A percentile compares a stretch with the other conserved stretches of the same genome.
Conservation (phyloP, 2,113 vertebrate species). For the Rhabdomys dilectus region DNA sequence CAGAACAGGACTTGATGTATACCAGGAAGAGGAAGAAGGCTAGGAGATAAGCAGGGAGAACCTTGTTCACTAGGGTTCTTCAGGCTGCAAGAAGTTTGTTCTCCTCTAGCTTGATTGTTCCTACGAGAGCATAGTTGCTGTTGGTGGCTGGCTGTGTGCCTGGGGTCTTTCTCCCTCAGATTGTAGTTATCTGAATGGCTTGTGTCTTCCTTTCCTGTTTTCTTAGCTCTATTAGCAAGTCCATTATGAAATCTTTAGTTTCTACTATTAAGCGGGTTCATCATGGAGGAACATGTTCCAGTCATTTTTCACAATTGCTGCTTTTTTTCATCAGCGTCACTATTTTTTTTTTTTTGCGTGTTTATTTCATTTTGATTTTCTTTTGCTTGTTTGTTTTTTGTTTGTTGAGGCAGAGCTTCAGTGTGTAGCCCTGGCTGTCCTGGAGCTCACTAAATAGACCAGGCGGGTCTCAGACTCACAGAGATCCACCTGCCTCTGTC, state of each 20-base stretch:
- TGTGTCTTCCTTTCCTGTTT: neutral
- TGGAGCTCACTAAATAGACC: neutral
- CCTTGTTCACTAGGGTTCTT: conserved; percentile 22
- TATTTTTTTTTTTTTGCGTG: neutral
- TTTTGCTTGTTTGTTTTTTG: neutral
- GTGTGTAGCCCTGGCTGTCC: neutral
- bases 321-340: neutral
- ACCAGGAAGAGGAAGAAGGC: neutral
- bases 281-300: neutral
- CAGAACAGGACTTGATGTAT: neutral
- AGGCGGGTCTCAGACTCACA: neutral
- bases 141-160: neutral
- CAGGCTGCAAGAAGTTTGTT: conserved; percentile 13
- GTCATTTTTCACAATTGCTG: conserved; percentile 7
- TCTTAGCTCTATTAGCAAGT: neutral
- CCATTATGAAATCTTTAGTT: neutral
- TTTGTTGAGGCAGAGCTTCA: neutral
- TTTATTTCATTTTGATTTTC: neutral
- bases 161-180: neutral
- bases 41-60: neutral
- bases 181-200: neutral
- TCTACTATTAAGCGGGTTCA: neutral
- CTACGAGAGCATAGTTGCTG: neutral
- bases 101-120: neutral
- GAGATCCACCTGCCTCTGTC: neutral